Base-by-base conservation (phyloP, 2,888 invertebrate species). In the Antheraea yamamai region DNA sequence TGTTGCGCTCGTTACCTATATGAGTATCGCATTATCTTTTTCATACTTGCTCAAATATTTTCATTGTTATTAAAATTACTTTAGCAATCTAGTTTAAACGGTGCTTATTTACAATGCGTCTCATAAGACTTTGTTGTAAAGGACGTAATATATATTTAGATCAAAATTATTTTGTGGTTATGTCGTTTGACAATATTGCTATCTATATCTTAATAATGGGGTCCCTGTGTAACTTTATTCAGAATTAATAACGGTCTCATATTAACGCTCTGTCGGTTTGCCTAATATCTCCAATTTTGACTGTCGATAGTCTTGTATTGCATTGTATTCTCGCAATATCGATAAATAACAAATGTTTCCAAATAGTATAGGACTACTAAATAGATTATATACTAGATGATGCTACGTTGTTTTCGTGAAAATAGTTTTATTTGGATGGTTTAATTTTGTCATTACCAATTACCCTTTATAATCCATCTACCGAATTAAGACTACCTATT, bases 11-110 rank as follows among this genome's bases (percentile, higher is more conserved):
- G 18, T 68, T 35, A 68, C 68, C 68, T 51, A 72, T 26, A 72
- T 72, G 72, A 72, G 72, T 10, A 72, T 20, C n/a, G 72, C 8
- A 52, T 78, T 52, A 58, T 73, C 35, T 23, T 73, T 30, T 58
- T 52, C 73, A 52, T 30, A 75, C 76, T 78, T 77, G 82, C 80
- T 85, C 81, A 80, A 81, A 78, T 81, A 68, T 30, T 68, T 30
- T 68, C 68, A 68, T 68, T 68, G 68, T 68, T 68, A 68, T 68
- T 68, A 68, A 68, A 68, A 68, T 68, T 70, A n/a, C 39, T 70
- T 20, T 39, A 20, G 70, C n/a, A n/a, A 39, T 70, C 70, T 70
- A 39, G 39, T 35, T 70, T 70, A 52, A n/a, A 14, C n/a, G 68
- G 35, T 20, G 30, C 68, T 12, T 68, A 68, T 30, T 68, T 30